Percentiles rank a stretch among this genome's conserved stretches.
phyloP scores from a whole-genome alignment of 2,888 invertebrate species.

The Lasioglossum zephyrum region DNA sequence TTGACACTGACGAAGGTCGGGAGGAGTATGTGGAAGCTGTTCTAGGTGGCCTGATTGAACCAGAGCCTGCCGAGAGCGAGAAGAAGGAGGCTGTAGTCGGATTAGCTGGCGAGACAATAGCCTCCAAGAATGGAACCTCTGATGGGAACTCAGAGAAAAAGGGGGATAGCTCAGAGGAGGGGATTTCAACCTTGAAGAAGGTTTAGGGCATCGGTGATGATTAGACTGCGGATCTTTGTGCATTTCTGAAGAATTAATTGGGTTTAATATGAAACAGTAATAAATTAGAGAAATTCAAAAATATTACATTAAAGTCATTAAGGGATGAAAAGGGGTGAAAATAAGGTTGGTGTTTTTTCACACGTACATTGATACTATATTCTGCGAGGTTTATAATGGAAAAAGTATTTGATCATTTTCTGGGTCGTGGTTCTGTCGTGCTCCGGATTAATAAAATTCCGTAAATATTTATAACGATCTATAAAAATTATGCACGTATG shows the following conservation, averaged over 20 bases:
- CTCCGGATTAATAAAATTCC: neutral
- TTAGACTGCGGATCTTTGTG: neutral
- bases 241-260: too few species aligned
- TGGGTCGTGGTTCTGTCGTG: neutral
- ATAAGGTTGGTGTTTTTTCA: too few species aligned
- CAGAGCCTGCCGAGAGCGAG: slow-evolving; percentile 39
- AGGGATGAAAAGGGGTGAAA: too few species aligned
- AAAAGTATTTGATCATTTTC: neutral
- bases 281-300: too few species aligned
- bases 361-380: too few species aligned
- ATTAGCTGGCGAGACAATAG: neutral
- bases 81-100: slow-evolving; percentile 29
- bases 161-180: neutral
- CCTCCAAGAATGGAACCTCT: slow-evolving; percentile 27
- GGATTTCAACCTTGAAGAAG: neutral
- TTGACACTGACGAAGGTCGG: slow-evolving; percentile 80
- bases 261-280: too few species aligned
- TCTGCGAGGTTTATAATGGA: too few species aligned
- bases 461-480: neutral
- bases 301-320: too few species aligned
- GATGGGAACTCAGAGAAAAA: neutral
- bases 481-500: neutral
- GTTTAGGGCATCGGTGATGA: neutral
- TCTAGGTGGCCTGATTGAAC: slow-evolving; percentile 76
- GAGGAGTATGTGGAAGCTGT: slow-evolving; percentile 81